phyloP scores from a whole-genome alignment of 2,797 vertebrate species.

The Merluccius polli region DNA sequence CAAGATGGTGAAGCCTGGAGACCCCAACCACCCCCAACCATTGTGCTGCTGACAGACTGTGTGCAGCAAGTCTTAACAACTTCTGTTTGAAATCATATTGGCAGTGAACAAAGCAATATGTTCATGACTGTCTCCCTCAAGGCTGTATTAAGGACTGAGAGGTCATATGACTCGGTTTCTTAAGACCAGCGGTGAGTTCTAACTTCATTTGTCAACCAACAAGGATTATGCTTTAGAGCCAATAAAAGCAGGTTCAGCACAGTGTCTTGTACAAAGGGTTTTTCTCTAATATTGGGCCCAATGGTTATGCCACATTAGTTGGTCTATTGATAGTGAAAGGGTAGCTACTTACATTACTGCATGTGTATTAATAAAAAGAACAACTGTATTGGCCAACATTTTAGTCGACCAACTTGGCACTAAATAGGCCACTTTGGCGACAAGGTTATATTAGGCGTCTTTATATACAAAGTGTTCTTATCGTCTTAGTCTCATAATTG shows the following conservation, averaged over 20 bases:
- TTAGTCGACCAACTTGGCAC: too few relatives aligned
- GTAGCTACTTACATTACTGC: too few relatives aligned
- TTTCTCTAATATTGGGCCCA: too few relatives aligned
- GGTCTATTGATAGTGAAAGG: too few relatives aligned
- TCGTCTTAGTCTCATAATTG: too few relatives aligned
- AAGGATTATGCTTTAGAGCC: neutral
- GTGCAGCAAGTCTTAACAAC: constrained; percentile 61
- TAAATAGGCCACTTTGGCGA: too few relatives aligned
- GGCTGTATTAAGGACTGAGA: constrained; percentile 48
- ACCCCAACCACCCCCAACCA: neutral
- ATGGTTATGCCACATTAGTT: too few relatives aligned
- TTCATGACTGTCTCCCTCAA: constrained; percentile 43
- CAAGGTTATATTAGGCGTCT: too few relatives aligned
- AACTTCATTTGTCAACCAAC: neutral
- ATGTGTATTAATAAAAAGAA: too few relatives aligned
- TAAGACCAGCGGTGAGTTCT: neutral
- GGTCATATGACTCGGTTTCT: neutral
- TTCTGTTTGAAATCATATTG: constrained; percentile 47
- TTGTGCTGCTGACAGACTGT: constrained; percentile 82
- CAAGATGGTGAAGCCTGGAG: neutral
- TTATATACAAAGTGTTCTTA: too few relatives aligned
- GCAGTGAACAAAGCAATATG: constrained; percentile 49
- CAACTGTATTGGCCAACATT: too few relatives aligned
- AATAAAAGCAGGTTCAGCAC: neutral
- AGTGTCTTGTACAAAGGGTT: too few relatives aligned